Percentiles rank a stretch among this genome's conserved stretches.
Evolutionary conservation across 1,140 invertebrate species (phyloP).

Genomic region (Streblospio benedicti): DNA sequence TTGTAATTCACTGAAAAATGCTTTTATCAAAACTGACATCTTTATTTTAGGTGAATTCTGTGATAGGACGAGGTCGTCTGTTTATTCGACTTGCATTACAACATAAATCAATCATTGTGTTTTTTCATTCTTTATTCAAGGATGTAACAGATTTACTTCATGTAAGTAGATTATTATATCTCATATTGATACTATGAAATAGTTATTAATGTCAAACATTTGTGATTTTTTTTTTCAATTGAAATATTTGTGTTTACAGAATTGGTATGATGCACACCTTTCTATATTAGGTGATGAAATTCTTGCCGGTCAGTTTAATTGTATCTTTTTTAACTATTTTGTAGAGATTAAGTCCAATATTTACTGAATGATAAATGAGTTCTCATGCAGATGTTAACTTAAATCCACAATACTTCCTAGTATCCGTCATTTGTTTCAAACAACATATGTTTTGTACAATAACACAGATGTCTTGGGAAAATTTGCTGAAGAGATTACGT

Average conservation of each 20-base stretch:
- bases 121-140: constrained; percentile 51
- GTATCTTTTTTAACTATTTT: neutral
- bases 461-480: constrained; percentile 2
- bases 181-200: neutral
- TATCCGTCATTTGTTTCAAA: neutral
- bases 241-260: constrained; percentile 17
- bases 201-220: neutral
- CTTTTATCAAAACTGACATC: too few relatives aligned
- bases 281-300: constrained; percentile 54
- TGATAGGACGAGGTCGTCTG: constrained; percentile 51
- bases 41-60: constrained; percentile 36
- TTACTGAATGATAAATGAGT: constrained; percentile 4
- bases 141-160: constrained; percentile 10
- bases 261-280: constrained; percentile 26
- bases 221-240: neutral
- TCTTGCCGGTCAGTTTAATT: constrained; percentile 30
- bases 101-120: constrained; percentile 52
- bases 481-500: constrained; percentile 15
- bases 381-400: neutral
- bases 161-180: constrained; percentile 16
- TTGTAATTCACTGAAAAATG: neutral
- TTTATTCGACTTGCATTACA: constrained; percentile 53
- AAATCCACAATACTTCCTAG: constrained; percentile 22
- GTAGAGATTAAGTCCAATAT: constrained; percentile 1
- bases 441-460: neutral